A percentile compares a stretch with the other conserved stretches of the same genome.
phyloP scores from a whole-genome alignment of 92 coral and sea anemone genomes.

The Montipora capitata region DNA sequence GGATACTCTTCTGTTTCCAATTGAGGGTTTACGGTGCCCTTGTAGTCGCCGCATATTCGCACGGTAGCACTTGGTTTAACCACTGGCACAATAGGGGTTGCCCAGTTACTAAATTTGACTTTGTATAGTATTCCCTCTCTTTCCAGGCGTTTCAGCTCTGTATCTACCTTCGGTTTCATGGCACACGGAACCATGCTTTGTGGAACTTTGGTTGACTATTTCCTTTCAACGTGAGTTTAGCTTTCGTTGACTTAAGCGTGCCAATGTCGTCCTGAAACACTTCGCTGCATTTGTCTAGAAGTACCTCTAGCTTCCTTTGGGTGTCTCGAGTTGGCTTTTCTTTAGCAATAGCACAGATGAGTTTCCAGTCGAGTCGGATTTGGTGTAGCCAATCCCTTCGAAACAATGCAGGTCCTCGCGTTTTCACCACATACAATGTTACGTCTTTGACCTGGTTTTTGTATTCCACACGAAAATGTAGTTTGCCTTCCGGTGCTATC shows the following conservation, averaged over 20 bases:
- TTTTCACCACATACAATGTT: too few species aligned
- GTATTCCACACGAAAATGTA: too few species aligned
- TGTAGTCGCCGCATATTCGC: conserved; percentile 65
- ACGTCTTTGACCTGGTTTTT: too few species aligned
- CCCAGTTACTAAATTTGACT: conserved; percentile 49
- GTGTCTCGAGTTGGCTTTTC: conserved; percentile 25
- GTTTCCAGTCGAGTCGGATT: too few species aligned
- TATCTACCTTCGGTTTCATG: conserved; percentile 50
- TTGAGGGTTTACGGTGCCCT: conserved; percentile 53
- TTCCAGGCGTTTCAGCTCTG: conserved; percentile 45
- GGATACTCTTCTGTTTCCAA: conserved; percentile 70
- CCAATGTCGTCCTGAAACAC: conserved; percentile 51
- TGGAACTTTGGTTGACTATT: conserved; percentile 49
- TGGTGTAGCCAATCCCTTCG: too few species aligned
- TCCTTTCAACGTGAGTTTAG: conserved; percentile 20
- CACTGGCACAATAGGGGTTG: conserved; percentile 40
- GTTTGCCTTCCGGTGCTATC: too few species aligned
- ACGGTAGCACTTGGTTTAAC: conserved; percentile 50
- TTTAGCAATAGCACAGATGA: too few species aligned
- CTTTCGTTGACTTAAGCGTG: neutral
- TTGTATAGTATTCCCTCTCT: conserved; percentile 41
- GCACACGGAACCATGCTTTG: conserved; percentile 60
- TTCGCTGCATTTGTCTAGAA: conserved; percentile 49
- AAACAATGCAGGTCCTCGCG: too few species aligned
- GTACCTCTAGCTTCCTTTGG: conserved; percentile 36